Evolutionary conservation across 1,140 invertebrate genomes (phyloP).

Genomic region (Zaprionus davidi): DNA sequence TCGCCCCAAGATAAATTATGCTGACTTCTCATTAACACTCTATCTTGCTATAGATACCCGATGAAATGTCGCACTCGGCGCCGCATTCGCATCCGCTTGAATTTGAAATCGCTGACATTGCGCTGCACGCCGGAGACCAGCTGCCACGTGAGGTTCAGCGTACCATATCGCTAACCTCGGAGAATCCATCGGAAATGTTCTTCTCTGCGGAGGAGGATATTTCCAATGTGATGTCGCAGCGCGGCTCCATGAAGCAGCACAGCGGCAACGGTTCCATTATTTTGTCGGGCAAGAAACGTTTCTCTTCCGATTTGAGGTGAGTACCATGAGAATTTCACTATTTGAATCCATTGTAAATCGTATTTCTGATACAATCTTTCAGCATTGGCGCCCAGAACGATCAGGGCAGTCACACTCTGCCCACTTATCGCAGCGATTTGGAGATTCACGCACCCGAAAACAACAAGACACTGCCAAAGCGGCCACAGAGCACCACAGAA

Average conservation of each 20-base stretch:
- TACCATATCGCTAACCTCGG: slow-evolving; percentile 93
- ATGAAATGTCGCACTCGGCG: slow-evolving; percentile 85
- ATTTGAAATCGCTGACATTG: slow-evolving; percentile 81
- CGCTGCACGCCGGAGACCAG: slow-evolving; percentile 60
- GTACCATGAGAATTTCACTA: neutral
- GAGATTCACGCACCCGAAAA: slow-evolving; percentile 86
- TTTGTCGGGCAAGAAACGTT: slow-evolving; percentile 85
- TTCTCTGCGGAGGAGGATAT: slow-evolving; percentile 95
- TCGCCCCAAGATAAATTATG: neutral
- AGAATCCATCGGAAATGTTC: slow-evolving; percentile 95
- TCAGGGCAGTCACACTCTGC: slow-evolving; percentile 80
- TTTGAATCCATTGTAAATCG: slow-evolving; percentile 22
- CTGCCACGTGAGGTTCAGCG: slow-evolving; percentile 88
- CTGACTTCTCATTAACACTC: neutral
- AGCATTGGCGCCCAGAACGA: slow-evolving; percentile 81
- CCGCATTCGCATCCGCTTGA: slow-evolving; percentile 84
- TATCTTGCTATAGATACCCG: slow-evolving; percentile 64
- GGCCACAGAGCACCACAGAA: slow-evolving; percentile 83
- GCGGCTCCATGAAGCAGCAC: slow-evolving; percentile 78
- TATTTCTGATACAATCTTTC: neutral
- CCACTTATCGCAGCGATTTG: slow-evolving; percentile 86
- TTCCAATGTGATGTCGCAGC: slow-evolving; percentile 84
- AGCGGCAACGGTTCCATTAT: slow-evolving; percentile 72
- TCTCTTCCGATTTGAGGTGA: slow-evolving; percentile 85
- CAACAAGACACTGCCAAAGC: slow-evolving; percentile 79